Evolutionary conservation across 2,113 vertebrate genomes (phyloP).

Genomic region (Esox niger): DNA sequence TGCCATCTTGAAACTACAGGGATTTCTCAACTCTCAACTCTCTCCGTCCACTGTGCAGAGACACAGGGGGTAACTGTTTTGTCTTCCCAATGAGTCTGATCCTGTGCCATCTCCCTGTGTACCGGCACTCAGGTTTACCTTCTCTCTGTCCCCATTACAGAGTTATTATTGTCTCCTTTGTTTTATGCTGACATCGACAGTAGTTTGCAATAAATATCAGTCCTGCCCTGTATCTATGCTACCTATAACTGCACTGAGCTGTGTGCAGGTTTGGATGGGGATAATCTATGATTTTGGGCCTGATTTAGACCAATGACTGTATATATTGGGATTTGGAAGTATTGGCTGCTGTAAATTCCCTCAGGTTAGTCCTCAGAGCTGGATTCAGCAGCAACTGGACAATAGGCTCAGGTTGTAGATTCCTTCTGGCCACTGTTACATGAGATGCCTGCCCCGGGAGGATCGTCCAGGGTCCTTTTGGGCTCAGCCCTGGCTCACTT

Average conservation of each 20-base stretch:
- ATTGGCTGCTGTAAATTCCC: not conserved
- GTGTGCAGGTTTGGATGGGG: not conserved
- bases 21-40: constrained; percentile 8
- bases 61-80: too few species aligned
- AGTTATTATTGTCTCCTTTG: constrained; percentile 12
- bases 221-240: not conserved
- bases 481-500: not conserved
- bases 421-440: not conserved
- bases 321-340: not conserved
- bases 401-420: not conserved
- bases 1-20: constrained; percentile 48
- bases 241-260: not conserved
- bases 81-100: constrained; percentile 10
- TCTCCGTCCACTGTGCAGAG: not conserved
- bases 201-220: not conserved
- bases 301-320: not conserved
- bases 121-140: not conserved
- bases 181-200: not conserved
- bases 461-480: not conserved
- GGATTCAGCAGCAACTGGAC: not conserved
- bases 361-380: not conserved
- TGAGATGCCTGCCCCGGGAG: not conserved
- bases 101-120: constrained; percentile 7
- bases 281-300: not conserved
- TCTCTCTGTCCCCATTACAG: constrained; percentile 22